A percentile compares a stretch with the other conserved stretches of the same genome.
Conservation (phyloP, 1,140 invertebrate genomes). For the Drosophila pectinifera region DNA sequence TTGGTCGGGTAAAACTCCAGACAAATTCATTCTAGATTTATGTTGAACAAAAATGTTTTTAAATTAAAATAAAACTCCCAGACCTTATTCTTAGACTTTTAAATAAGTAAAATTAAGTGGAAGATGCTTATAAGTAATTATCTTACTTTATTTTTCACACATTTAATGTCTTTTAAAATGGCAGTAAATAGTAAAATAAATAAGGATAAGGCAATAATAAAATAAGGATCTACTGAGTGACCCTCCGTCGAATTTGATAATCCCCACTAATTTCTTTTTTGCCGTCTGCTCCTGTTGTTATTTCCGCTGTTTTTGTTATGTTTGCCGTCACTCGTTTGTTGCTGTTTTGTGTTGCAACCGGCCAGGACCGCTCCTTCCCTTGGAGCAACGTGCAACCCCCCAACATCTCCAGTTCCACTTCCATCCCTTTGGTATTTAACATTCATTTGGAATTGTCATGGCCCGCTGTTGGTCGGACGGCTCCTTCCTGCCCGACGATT, state of each 20-base stretch:
- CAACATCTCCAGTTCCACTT: slow-evolving; percentile 11
- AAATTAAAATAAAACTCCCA: too few relatives aligned
- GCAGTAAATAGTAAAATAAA: too few relatives aligned
- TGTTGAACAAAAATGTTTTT: too few relatives aligned
- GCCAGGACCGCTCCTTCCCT: not conserved
- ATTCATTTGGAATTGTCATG: slow-evolving; percentile 81
- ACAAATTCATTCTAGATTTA: too few relatives aligned
- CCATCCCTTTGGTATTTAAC: slow-evolving; percentile 69
- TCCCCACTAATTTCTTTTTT: slow-evolving; percentile 32
- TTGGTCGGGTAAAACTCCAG: too few relatives aligned
- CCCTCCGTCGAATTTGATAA: not conserved
- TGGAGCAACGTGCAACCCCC: not conserved
- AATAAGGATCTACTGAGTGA: not conserved
- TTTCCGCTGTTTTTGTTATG: slow-evolving; percentile 63
- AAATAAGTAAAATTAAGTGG: too few relatives aligned
- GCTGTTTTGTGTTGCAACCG: slow-evolving; percentile 41
- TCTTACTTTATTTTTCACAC: not conserved
- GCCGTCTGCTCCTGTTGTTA: slow-evolving; percentile 32
- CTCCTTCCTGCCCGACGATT: slow-evolving; percentile 76
- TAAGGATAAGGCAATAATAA: not conserved
- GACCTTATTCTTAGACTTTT: too few relatives aligned
- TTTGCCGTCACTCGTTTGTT: slow-evolving; percentile 71
- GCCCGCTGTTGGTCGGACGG: slow-evolving; percentile 54
- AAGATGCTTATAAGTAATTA: too few relatives aligned
- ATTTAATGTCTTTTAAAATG: too few relatives aligned